Evolutionary conservation across 1,140 invertebrate genomes (phyloP).

Genomic region (Megathymus violae): DNA sequence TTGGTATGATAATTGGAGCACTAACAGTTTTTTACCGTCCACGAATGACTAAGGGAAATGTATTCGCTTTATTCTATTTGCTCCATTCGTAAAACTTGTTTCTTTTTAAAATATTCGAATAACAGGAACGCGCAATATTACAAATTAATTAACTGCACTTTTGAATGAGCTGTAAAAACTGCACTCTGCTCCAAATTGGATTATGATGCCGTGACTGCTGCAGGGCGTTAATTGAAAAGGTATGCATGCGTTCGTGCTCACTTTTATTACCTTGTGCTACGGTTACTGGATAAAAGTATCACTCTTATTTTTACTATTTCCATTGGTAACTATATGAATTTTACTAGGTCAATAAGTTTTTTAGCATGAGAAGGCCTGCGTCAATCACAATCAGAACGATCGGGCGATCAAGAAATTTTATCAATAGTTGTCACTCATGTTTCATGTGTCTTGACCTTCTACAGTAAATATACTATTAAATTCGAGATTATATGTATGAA

Average conservation of each 20-base stretch:
- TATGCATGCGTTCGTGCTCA: constrained; percentile 15
- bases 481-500: too few species aligned
- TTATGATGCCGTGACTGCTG: constrained; percentile 24
- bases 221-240: constrained; percentile 26
- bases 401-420: too few species aligned
- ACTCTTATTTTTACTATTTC: not conserved
- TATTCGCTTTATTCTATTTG: not conserved
- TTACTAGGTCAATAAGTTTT: too few species aligned
- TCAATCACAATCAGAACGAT: too few species aligned
- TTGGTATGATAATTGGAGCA: not conserved
- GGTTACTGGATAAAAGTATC: not conserved
- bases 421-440: too few species aligned
- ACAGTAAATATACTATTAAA: too few species aligned
- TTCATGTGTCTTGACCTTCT: too few species aligned
- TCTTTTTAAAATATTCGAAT: constrained; percentile 9
- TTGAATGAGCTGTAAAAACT: constrained; percentile 34
- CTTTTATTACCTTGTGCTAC: constrained; percentile 7
- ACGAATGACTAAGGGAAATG: not conserved
- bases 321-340: too few species aligned
- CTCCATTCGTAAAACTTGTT: constrained; percentile 1
- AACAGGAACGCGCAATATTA: constrained; percentile 13
- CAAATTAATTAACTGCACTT: constrained; percentile 27
- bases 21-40: not conserved
- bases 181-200: constrained; percentile 26
- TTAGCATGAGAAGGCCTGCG: too few species aligned